phyloP scores from a whole-genome alignment of 1,140 invertebrate genomes.

The Drepana arcuata region DNA sequence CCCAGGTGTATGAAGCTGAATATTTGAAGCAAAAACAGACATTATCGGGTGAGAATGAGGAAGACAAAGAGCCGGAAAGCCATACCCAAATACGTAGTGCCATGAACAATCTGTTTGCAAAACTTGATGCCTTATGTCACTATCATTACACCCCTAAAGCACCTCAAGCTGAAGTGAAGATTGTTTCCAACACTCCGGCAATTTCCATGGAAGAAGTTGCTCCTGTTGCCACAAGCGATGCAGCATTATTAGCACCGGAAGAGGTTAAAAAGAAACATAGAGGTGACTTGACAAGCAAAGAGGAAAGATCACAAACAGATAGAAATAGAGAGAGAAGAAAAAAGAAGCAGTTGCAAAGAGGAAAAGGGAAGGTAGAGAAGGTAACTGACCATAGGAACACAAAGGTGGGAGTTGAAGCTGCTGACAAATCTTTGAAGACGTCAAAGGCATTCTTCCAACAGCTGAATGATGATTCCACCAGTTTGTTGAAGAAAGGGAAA shows the following conservation, averaged over 20 bases:
- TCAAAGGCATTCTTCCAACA: slow-evolving; percentile 88
- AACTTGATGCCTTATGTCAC: slow-evolving; percentile 94
- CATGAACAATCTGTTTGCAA: slow-evolving; percentile 86
- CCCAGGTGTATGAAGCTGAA: slow-evolving; percentile 96
- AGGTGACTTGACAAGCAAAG: slow-evolving; percentile 83
- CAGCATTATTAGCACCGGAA: slow-evolving; percentile 91
- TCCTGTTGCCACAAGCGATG: slow-evolving; percentile 88
- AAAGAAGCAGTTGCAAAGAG: slow-evolving; percentile 79
- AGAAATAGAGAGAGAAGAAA: slow-evolving; percentile 93
- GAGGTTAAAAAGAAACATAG: slow-evolving; percentile 90
- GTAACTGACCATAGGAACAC: slow-evolving; percentile 78
- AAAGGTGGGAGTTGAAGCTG: slow-evolving; percentile 57
- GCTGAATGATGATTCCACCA: slow-evolving; percentile 81
- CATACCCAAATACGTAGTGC: slow-evolving; percentile 83
- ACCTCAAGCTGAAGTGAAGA: slow-evolving; percentile 89
- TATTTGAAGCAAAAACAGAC: slow-evolving; percentile 88
- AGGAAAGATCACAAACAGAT: slow-evolving; percentile 88
- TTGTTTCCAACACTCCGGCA: slow-evolving; percentile 92
- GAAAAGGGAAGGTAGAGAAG: slow-evolving; percentile 72
- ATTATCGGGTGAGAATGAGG: slow-evolving; percentile 75
- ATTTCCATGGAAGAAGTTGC: slow-evolving; percentile 97
- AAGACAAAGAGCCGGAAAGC: slow-evolving; percentile 79
- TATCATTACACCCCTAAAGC: slow-evolving; percentile 95
- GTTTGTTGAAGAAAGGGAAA: slow-evolving; percentile 55
- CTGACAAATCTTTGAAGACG: slow-evolving; percentile 78